Evolutionary conservation across 1,140 invertebrate genomes (phyloP).

Genomic region (Zeugodacus cucurbitae): DNA sequence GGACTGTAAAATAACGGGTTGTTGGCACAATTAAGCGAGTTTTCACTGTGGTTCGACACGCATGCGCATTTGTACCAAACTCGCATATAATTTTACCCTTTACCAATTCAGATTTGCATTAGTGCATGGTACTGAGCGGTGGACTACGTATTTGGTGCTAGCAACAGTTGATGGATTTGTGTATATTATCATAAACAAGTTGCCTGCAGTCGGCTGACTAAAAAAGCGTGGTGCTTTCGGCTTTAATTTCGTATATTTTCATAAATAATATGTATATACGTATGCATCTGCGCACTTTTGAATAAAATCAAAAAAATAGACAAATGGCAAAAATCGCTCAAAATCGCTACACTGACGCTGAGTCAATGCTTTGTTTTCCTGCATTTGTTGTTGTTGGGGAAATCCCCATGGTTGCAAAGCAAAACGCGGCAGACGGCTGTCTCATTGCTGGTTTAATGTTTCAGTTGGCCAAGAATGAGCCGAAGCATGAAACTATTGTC

Average conservation of each 20-base stretch:
- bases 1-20: not conserved
- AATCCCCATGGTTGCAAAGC: slow-evolving; percentile 6
- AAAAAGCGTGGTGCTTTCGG: not conserved
- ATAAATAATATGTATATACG: not conserved
- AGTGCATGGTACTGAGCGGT: not conserved
- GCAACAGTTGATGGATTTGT: not conserved
- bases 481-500: not conserved
- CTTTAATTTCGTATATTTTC: not conserved
- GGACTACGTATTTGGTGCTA: not conserved
- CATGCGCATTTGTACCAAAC: not conserved
- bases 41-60: not conserved
- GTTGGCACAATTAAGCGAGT: too few relatives aligned
- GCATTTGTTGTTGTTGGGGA: slow-evolving; percentile 23
- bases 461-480: slow-evolving; percentile 32
- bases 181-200: not conserved
- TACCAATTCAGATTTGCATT: not conserved
- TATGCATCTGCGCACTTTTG: not conserved
- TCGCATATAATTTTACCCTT: not conserved
- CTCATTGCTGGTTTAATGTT: not conserved
- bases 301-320: not conserved
- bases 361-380: not conserved
- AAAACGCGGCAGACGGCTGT: not conserved
- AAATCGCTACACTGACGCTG: not conserved
- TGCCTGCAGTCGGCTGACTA: not conserved
- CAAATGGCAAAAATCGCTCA: not conserved